phyloP scores from a whole-genome alignment of 2,113 vertebrate genomes.

The Lichenostomus cassidix region DNA sequence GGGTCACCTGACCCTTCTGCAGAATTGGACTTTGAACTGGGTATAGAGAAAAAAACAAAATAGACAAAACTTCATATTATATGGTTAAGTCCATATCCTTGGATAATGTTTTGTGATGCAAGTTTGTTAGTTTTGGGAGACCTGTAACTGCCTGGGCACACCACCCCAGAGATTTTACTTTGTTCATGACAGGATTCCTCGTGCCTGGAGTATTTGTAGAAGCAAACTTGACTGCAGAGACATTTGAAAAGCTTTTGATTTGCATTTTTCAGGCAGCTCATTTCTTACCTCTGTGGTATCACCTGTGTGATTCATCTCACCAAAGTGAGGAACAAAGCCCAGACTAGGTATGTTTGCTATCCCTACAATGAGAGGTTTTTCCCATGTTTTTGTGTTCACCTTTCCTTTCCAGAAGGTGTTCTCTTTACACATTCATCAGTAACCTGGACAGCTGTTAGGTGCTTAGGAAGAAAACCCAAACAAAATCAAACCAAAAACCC shows the following conservation, averaged over 20 bases:
- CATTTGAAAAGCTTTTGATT: neutral
- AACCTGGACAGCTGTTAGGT: neutral
- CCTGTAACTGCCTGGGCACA: neutral
- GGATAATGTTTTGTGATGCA: neutral
- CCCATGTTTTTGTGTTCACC: neutral
- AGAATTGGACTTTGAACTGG: neutral
- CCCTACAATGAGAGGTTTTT: neutral
- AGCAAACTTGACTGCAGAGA: neutral
- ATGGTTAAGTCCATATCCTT: neutral
- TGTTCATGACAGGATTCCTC: neutral
- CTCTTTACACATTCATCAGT: neutral
- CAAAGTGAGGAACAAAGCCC: neutral
- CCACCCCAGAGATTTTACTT: neutral
- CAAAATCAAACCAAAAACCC: neutral
- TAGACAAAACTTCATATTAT: neutral
- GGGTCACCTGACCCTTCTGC: neutral
- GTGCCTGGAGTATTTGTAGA: neutral
- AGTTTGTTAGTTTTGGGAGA: neutral
- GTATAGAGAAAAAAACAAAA: neutral
- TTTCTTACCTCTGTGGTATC: neutral
- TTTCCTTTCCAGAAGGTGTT: neutral
- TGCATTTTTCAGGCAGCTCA: neutral
- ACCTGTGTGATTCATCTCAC: neutral
- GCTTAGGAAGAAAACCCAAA: neutral
- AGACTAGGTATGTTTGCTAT: rapidly evolving